phyloP scores from a whole-genome alignment of 2,888 invertebrate species.

The Galerucella nymphaeae region DNA sequence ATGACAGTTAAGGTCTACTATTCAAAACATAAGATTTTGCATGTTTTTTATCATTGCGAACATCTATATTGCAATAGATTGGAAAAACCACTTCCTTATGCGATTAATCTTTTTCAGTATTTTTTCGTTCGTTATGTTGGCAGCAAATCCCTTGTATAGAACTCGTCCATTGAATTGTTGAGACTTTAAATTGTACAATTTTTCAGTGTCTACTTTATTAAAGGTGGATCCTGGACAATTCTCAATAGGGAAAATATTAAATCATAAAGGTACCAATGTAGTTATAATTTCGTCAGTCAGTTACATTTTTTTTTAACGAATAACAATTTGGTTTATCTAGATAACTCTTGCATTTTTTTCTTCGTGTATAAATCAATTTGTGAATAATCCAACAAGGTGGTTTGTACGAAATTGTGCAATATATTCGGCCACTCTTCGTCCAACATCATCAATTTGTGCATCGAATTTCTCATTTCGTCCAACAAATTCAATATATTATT shows the following conservation, averaged over 20 bases:
- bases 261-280: neutral
- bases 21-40: too few relatives aligned
- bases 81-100: too few relatives aligned
- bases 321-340: slow-evolving; percentile 10
- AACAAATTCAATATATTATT: slow-evolving; percentile 77
- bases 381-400: slow-evolving; percentile 83
- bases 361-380: slow-evolving; percentile 85
- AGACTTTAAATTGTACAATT: too few relatives aligned
- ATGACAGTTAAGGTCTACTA: too few relatives aligned
- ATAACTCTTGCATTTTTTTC: slow-evolving; percentile 70
- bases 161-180: too few relatives aligned
- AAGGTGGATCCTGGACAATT: too few relatives aligned
- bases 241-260: neutral
- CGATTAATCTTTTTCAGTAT: too few relatives aligned
- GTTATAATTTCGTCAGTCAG: neutral
- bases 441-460: slow-evolving; percentile 79
- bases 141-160: too few relatives aligned
- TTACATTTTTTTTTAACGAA: slow-evolving; percentile 1
- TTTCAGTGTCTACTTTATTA: too few relatives aligned
- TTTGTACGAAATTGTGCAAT: slow-evolving; percentile 80
- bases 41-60: too few relatives aligned
- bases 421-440: slow-evolving; percentile 83
- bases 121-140: too few relatives aligned
- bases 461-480: slow-evolving; percentile 80
- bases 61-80: too few relatives aligned